Conservation (phyloP, 2,888 invertebrate genomes). For the Drosophila birchii region DNA sequence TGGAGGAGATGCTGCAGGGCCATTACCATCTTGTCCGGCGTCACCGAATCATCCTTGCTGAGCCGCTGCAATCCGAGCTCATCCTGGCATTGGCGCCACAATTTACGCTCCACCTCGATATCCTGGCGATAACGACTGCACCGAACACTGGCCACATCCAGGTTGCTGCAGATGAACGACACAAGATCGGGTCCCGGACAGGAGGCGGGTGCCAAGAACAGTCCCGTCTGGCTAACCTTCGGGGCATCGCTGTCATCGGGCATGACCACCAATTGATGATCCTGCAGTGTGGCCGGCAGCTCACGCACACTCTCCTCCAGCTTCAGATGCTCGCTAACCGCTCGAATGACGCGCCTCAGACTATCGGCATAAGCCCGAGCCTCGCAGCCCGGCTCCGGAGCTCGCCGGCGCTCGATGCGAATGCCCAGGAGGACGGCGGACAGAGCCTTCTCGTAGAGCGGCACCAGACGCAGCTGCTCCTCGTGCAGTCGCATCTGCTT, state of each 20-base stretch:
- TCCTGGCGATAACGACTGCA: conserved; percentile 88
- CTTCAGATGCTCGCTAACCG: conserved; percentile 90
- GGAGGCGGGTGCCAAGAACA: conserved; percentile 95
- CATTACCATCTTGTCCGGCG: conserved; percentile 93
- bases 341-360: conserved; percentile 92
- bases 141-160: conserved; percentile 89
- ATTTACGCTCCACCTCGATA: conserved; percentile 91
- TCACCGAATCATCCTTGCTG: conserved; percentile 94
- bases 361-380: conserved; percentile 94
- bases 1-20: conserved; percentile 90
- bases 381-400: conserved; percentile 90
- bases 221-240: conserved; percentile 96
- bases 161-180: conserved; percentile 91
- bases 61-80: conserved; percentile 89
- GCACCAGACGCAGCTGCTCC: conserved; percentile 89
- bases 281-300: conserved; percentile 89
- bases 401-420: conserved; percentile 93
- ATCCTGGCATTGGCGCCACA: conserved; percentile 88
- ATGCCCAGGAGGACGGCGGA: conserved; percentile 93
- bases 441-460: conserved; percentile 92
- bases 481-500: conserved; percentile 90
- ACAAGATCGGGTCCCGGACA: conserved; percentile 94
- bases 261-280: conserved; percentile 88
- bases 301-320: conserved; percentile 83
- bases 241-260: conserved; percentile 93